Conservation (phyloP, 2,888 invertebrate genomes). For the Suillia variegata region DNA sequence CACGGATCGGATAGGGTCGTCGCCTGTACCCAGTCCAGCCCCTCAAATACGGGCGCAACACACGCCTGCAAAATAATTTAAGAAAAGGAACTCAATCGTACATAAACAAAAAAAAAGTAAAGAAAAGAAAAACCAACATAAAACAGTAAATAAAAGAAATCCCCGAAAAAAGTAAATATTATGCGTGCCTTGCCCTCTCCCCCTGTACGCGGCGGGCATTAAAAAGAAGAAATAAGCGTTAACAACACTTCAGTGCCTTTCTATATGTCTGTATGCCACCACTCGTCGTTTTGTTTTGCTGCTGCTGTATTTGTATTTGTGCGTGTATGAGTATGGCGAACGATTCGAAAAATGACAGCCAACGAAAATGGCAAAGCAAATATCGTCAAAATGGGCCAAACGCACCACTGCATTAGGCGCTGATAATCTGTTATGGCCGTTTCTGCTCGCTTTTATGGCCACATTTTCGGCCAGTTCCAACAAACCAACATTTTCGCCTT, state of each 20-base stretch:
- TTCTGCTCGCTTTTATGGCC: not conserved
- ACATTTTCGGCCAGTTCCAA: too few relatives aligned
- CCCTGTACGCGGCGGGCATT: too few relatives aligned
- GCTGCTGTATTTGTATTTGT: not conserved
- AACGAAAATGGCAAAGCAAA: not conserved
- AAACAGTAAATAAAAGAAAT: constrained; percentile 2
- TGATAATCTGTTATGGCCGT: constrained; percentile 4
- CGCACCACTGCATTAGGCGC: constrained; percentile 2
- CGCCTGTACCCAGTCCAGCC: not conserved
- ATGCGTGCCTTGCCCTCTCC: not conserved
- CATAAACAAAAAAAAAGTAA: not conserved
- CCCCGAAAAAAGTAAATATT: not conserved
- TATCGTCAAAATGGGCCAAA: not conserved
- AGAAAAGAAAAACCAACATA: not conserved
- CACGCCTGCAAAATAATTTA: too few relatives aligned
- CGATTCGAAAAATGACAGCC: not conserved
- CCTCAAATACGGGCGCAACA: not conserved
- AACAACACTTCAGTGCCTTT: not conserved
- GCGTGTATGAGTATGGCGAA: not conserved
- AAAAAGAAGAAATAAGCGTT: not conserved
- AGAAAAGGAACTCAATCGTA: too few relatives aligned
- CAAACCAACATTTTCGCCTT: too few relatives aligned
- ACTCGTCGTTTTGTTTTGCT: too few relatives aligned
- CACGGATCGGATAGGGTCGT: not conserved
- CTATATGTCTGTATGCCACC: not conserved